Evolutionary conservation across 2,113 vertebrate genomes (phyloP).

Genomic region (Strigops habroptila): DNA sequence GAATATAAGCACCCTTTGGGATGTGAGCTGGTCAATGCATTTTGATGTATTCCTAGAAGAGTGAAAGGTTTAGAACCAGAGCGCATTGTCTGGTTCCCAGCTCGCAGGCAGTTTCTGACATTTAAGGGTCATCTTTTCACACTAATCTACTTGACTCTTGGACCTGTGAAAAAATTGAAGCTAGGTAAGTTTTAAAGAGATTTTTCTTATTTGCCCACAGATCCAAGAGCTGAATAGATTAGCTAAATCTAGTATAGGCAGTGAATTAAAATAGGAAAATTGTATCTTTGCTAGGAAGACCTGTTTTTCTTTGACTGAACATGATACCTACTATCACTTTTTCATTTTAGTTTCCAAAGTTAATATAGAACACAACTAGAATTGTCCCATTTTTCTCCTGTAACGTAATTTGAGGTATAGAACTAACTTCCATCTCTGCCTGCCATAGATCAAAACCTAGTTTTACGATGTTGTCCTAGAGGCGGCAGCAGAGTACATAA

Average conservation of each 20-base stretch:
- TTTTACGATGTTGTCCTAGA: constrained; percentile 68
- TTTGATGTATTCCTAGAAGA: constrained; percentile 33
- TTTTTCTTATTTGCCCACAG: background rate
- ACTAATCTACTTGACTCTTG: background rate
- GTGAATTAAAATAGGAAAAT: background rate
- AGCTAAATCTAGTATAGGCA: background rate
- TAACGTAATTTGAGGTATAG: background rate
- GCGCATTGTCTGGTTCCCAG: background rate
- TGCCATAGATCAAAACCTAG: background rate
- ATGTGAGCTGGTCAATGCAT: constrained; percentile 43
- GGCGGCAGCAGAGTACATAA: constrained; percentile 74
- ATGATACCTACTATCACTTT: background rate
- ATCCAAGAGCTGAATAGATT: background rate
- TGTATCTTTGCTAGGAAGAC: background rate
- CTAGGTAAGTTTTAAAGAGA: background rate
- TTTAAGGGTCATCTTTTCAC: background rate
- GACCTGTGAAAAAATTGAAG: background rate
- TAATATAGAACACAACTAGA: background rate
- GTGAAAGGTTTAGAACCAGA: background rate
- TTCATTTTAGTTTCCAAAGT: background rate
- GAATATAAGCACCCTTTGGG: constrained; percentile 30
- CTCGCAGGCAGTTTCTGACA: background rate
- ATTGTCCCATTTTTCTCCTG: background rate
- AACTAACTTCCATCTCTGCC: background rate
- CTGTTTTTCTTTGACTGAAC: background rate